These are phyloP conservation scores for Acrobasis consociella DNA, from an alignment of 2,888 invertebrate genomes.

Conservation along the genomic window DNA sequence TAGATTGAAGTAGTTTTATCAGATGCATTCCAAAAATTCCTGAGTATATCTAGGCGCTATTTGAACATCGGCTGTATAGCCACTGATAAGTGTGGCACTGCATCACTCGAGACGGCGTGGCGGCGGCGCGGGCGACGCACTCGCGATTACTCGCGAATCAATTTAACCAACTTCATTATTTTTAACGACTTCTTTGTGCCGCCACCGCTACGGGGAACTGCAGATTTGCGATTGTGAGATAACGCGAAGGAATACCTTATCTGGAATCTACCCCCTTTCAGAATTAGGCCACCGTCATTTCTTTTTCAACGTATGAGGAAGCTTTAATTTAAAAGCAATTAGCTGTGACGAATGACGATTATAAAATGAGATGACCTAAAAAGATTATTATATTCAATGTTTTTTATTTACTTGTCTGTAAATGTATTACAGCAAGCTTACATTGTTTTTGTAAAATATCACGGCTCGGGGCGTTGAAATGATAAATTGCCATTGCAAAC, in stretches of 20 bases:
- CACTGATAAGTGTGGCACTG: slow-evolving; percentile 32
- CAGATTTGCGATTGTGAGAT: slow-evolving; percentile 31
- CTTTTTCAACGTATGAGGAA: slow-evolving; percentile 7
- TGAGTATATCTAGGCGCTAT: slow-evolving; percentile 13
- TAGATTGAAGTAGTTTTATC: slow-evolving; percentile 3
- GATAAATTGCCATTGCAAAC: neutral
- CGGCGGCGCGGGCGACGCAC: slow-evolving; percentile 45
- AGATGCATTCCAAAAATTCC: slow-evolving; percentile 2
- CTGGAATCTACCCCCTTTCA: slow-evolving; percentile 29
- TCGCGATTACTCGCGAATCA: slow-evolving; percentile 43
- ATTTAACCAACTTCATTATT: slow-evolving; percentile 52
- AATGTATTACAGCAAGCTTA: too few relatives aligned
- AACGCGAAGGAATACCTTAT: slow-evolving; percentile 33
- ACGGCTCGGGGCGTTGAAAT: neutral
- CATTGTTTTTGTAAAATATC: neutral
- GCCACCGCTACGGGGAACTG: slow-evolving; percentile 45
- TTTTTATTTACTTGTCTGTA: neutral
- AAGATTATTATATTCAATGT: slow-evolving; percentile 14
- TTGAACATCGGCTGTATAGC: slow-evolving; percentile 28
- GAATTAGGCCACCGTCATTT: slow-evolving; percentile 30
- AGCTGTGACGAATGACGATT: slow-evolving; percentile 15
- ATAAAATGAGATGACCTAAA: slow-evolving; percentile 19
- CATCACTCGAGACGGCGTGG: slow-evolving; percentile 59
- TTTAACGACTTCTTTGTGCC: slow-evolving; percentile 52
- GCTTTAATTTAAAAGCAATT: slow-evolving; percentile 21